These are phyloP conservation scores for Heliopora coerulea DNA, from an alignment of 92 coral and sea anemone genomes.

Conservation along the genomic window DNA sequence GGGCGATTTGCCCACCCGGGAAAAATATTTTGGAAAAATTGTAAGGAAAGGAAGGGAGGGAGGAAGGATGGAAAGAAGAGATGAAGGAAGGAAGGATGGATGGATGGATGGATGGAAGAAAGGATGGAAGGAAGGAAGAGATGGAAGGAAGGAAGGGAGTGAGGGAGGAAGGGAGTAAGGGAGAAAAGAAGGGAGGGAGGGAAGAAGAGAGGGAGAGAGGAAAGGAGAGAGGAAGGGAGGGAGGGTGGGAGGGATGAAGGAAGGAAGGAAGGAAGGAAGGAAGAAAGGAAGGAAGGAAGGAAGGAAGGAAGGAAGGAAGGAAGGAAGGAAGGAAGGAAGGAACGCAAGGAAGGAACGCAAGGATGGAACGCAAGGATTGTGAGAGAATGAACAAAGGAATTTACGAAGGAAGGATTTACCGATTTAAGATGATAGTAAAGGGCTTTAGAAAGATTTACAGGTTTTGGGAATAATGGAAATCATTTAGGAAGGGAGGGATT, in stretches of 20 bases:
- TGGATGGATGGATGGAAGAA: too few species aligned
- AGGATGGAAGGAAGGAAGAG: too few species aligned
- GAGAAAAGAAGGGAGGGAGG: not conserved
- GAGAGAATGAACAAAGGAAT: not conserved
- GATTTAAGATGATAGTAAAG: not conserved
- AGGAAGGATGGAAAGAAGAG: too few species aligned
- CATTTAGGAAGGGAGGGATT: too few species aligned
- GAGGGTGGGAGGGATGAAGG: slow-evolving; percentile 1
- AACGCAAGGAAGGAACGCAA: not conserved
- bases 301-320: too few species aligned
- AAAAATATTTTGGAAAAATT: too few species aligned
- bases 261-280: slow-evolving; percentile 20
- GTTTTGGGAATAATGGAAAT: not conserved
- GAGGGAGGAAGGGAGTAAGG: too few species aligned
- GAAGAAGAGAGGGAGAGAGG: not conserved
- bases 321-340: not conserved
- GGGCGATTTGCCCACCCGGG: too few species aligned
- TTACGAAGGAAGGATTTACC: not conserved
- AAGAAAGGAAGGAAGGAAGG: slow-evolving; percentile 6
- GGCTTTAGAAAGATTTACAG: not conserved
- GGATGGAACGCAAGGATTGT: not conserved
- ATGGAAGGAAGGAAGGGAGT: too few species aligned
- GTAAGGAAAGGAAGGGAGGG: too few species aligned
- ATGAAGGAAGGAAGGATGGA: too few species aligned
- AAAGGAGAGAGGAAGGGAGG: slow-evolving; percentile 2